phyloP scores from a whole-genome alignment of 2,113 vertebrate genomes.

The Takifugu flavidus region DNA sequence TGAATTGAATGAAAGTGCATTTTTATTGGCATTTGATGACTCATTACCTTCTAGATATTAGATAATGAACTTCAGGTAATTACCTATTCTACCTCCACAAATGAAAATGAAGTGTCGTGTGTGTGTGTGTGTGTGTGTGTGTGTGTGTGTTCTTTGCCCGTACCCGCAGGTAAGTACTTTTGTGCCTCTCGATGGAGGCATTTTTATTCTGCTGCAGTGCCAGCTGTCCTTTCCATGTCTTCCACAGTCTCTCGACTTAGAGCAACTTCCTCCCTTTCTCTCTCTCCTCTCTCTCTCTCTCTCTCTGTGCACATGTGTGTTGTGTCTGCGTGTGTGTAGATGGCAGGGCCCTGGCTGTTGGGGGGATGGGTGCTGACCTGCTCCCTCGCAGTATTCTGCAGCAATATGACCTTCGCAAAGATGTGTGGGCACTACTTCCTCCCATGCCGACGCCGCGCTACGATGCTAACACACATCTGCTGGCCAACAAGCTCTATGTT shows the following conservation, averaged over 20 bases:
- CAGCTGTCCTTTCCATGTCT: conserved; percentile 26
- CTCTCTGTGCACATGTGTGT: background rate
- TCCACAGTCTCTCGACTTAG: conserved; percentile 34
- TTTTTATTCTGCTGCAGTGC: conserved; percentile 43
- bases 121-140: conserved; percentile 1
- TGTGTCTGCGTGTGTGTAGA: conserved; percentile 68
- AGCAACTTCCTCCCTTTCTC: conserved; percentile 11
- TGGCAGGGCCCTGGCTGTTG: conserved; percentile 85
- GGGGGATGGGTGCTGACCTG: conserved; percentile 93
- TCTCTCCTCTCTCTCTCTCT: background rate
- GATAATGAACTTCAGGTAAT: conserved; percentile 48
- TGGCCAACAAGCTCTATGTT: conserved; percentile 90
- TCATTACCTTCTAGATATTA: conserved; percentile 44
- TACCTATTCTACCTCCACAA: conserved; percentile 19
- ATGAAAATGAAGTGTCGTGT: conserved; percentile 22
- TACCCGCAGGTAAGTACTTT: too few relatives aligned
- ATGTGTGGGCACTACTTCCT: conserved; percentile 91
- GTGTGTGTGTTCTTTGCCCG: background rate
- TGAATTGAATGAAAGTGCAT: conserved; percentile 20
- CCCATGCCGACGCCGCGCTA: conserved; percentile 93
- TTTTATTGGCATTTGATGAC: conserved; percentile 39
- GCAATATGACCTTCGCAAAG: conserved; percentile 93
- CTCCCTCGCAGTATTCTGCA: conserved; percentile 89
- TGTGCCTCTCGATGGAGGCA: background rate
- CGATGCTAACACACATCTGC: conserved; percentile 83